Percentiles rank a stretch among this genome's conserved stretches.
These are phyloP conservation scores for Pleuronectes platessa DNA, from an alignment of 2,113 vertebrate genomes.

Conservation along the genomic window DNA sequence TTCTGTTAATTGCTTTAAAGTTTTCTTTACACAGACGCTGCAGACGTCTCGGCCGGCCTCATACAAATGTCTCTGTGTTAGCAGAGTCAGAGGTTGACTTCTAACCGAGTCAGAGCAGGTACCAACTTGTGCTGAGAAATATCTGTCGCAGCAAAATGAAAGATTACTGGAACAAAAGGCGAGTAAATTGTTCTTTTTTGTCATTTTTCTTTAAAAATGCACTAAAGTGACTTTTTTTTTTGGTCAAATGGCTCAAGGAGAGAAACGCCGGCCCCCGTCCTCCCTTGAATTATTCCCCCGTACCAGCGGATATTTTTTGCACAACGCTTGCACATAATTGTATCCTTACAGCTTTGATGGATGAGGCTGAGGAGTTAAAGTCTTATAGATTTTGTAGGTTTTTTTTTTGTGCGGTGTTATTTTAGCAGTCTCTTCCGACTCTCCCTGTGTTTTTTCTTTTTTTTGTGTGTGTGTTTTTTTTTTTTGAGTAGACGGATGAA, in stretches of 20 bases:
- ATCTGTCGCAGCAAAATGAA: constrained; percentile 23
- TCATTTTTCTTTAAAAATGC: constrained; percentile 40
- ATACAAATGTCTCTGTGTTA: constrained; percentile 10
- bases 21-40: constrained; percentile 1
- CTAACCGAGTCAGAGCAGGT: constrained; percentile 12
- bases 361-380: constrained; percentile 61
- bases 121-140: constrained; percentile 28
- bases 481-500: constrained; percentile 74
- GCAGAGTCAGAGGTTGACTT: constrained; percentile 28
- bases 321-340: constrained; percentile 42
- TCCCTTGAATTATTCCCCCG: constrained; percentile 29
- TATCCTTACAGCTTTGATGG: constrained; percentile 58
- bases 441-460: constrained; percentile 41
- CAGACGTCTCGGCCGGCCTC: not conserved
- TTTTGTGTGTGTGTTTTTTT: constrained; percentile 27
- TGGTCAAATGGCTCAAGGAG: constrained; percentile 33
- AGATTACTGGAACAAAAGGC: constrained; percentile 19
- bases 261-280: constrained; percentile 20
- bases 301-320: constrained; percentile 48
- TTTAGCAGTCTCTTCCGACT: constrained; percentile 71
- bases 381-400: constrained; percentile 67
- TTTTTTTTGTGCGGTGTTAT: constrained; percentile 51
- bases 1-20: constrained; percentile 3
- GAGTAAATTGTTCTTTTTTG: constrained; percentile 15
- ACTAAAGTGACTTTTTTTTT: constrained; percentile 28